Percentiles rank a stretch among this genome's conserved stretches.
These are phyloP conservation scores for Calonectris borealis DNA, from an alignment of 2,113 vertebrate species.

Conservation along the genomic window DNA sequence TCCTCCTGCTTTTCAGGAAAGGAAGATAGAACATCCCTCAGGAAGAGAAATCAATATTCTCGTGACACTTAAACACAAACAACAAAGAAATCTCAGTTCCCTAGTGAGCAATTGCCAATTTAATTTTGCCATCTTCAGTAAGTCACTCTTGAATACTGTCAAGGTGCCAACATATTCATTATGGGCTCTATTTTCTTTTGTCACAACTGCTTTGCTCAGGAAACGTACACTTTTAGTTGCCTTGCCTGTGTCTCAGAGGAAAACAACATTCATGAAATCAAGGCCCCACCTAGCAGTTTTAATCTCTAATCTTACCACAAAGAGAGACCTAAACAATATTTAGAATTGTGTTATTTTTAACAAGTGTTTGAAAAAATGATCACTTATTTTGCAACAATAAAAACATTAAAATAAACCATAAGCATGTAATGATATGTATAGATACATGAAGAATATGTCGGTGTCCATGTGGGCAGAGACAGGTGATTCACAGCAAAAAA, in stretches of 20 bases:
- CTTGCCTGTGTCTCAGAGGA: not conserved
- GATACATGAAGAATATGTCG: not conserved
- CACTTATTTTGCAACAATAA: not conserved
- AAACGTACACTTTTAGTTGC: not conserved
- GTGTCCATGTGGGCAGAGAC: not conserved
- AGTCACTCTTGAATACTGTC: not conserved
- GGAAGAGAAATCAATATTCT: constrained; percentile 43
- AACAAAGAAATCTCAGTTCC: constrained; percentile 24
- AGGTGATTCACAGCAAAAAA: not conserved
- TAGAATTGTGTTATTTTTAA: not conserved
- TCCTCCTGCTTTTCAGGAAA: constrained; percentile 28
- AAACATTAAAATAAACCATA: not conserved
- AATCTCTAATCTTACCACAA: not conserved
- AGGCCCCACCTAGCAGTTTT: not conserved
- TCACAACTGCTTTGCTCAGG: not conserved
- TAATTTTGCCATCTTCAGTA: not conserved
- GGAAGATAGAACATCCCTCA: constrained; percentile 16
- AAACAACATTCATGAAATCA: not conserved
- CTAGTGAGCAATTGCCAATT: not conserved
- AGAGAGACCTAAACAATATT: not conserved
- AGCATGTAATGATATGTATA: not conserved
- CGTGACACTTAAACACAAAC: constrained; percentile 12
- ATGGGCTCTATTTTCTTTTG: constrained; percentile 23
- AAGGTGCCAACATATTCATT: constrained; percentile 9
- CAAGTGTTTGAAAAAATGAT: not conserved